A percentile compares a stretch with the other conserved stretches of the same genome.
Evolutionary conservation across 2,797 vertebrate genomes (phyloP).

Genomic region (Delichon dasypus): DNA sequence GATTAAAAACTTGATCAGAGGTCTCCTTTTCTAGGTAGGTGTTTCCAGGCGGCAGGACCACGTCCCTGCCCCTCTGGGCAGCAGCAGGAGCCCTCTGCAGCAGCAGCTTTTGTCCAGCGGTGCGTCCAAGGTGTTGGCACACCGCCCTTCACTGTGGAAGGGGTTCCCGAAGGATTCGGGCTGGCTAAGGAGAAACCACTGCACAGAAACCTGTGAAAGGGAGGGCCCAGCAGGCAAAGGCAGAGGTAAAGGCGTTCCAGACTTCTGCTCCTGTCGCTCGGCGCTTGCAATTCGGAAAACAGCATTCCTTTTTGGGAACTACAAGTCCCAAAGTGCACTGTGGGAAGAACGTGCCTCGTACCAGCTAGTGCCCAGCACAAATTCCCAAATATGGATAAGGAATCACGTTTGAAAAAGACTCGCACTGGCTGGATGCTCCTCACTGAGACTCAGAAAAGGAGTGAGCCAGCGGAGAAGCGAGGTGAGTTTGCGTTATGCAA

Average conservation of each 20-base stretch:
- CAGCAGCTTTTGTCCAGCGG: rapidly evolving
- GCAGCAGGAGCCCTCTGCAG: neutral
- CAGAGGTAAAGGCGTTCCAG: neutral
- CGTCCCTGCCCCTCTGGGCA: rapidly evolving
- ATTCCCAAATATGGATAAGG: constrained; percentile 79
- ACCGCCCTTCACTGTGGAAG: neutral
- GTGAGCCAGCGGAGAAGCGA: neutral
- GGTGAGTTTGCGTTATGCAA: constrained; percentile 47
- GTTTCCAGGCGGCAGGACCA: neutral
- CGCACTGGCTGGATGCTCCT: constrained; percentile 1
- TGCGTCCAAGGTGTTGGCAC: rapidly evolving
- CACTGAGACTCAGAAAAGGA: constrained; percentile 21
- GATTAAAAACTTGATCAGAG: neutral
- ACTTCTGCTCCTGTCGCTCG: neutral
- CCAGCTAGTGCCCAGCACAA: constrained; percentile 65
- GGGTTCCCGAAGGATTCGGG: neutral
- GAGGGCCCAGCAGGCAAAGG: neutral
- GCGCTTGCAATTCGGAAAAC: neutral
- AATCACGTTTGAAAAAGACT: constrained; percentile 68
- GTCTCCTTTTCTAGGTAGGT: neutral
- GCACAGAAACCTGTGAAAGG: neutral
- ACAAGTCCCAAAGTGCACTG: constrained; percentile 73
- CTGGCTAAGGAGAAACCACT: neutral
- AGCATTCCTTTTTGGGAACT: constrained; percentile 65
- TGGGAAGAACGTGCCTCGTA: constrained; percentile 28